Base-by-base conservation (phyloP, 2,113 vertebrate genomes). In the Urocitellus parryii region DNA sequence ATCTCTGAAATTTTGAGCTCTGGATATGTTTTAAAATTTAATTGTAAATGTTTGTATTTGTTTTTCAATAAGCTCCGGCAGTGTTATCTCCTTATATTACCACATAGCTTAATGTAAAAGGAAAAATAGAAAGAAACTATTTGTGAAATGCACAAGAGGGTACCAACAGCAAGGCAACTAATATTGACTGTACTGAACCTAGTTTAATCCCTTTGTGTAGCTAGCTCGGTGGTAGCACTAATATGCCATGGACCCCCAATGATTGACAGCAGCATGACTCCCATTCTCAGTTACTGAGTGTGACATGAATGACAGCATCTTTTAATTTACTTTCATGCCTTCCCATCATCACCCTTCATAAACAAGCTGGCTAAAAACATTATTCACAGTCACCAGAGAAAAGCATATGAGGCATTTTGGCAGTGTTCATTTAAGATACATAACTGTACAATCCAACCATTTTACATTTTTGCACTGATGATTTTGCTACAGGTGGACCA, bases 321-420 rank as follows among this genome's bases (percentile, higher is more conserved):
- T 96, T 73, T 78, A 67, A 74, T 53, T 79, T 18, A 4, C 63
- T 48, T 80, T 61, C 89, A 14, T 58, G 48, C n/a, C 67, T 96
- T 92, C 72, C 56, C 37, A 9, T 94, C 65, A 92, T 80, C 88
- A 84, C 85, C 77, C 58, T 94, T 95, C 94, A 61, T 45, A 77
- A 88, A 22, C 88, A 96, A 94, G 65, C 88, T 80, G 84, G 95
- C 56, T 79, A 34, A 84, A 84, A 79, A 42, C 22, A 34, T 16
- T 17, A 34, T 56, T 77, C 32, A 45, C 39, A 86, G 34, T 12
- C 63, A 53, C 63, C 37, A 20, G 37, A 76, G 25, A 70, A 48
- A 68, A 87, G 20, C 1, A 8, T 4, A n/a, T 37, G 70, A 78
- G 53, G 20, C 17, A 45, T 58, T 56, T 42, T 90, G 88, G 63